Evolutionary conservation across 1,140 invertebrate genomes (phyloP), one percentile per base, ranked within the genome.

Genomic region (Pentalonia nigronervosa): DNA sequence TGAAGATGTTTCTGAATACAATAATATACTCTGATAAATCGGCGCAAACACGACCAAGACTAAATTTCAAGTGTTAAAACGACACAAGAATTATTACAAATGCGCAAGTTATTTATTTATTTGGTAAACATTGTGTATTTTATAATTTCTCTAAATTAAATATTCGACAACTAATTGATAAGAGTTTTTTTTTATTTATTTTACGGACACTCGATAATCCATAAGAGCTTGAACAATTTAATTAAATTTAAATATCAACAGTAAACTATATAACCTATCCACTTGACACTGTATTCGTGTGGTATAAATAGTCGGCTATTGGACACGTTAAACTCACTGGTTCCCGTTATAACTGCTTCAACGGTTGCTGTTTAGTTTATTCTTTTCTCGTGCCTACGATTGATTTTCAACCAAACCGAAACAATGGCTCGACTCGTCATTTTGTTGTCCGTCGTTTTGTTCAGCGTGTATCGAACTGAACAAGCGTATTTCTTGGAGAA

Each of bases 391-490:
- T 41, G n/a, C n/a, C n/a, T n/a, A n/a, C 4, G 30, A n/a, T 67
- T 67, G 17, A n/a, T 67, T n/a, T 67, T 11, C 60, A 30, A 30
- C 60, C 4, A n/a, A 67, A 67, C 56, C 25, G 25, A 6, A 50
- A 67, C 3, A 30, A 91, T 91, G 90, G 60, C 30, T 81, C 23
- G 60, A 34, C 2, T 91, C n/a, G 34, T 48, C 1, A 34, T 91
- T n/a, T 48, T 91, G 30, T n/a, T 91, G 36, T 91, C 90, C 1
- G 45, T 91, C 2, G 76, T 91, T 23, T 47, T 91, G 1, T 48
- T 47, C 45, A 81, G 90, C 8, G 90, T 76, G 3, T 91, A 91
- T 25, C 60, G 21, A n/a, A 47, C 90, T 1, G 90, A 91, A 76
- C 90, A 91, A 36, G 90, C 60, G 8, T 47, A 81, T 81, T 91